A percentile compares a stretch with the other conserved stretches of the same genome.
Conservation (phyloP, 2,888 invertebrate species). For the Euphydryas editha region DNA sequence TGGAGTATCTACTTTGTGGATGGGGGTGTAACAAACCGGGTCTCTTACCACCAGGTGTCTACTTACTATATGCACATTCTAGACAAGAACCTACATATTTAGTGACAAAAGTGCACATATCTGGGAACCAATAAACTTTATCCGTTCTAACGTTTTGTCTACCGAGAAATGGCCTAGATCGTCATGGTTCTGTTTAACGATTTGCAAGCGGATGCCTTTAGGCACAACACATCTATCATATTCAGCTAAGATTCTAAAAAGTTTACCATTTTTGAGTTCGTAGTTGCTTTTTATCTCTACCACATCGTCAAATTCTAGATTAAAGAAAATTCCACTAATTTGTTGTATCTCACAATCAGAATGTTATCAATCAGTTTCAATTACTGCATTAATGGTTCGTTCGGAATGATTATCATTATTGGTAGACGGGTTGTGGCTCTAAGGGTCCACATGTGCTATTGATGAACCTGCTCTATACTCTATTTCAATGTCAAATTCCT, state of each 20-base stretch:
- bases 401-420: background rate
- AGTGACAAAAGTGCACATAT: slow-evolving; percentile 30
- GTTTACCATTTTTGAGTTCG: slow-evolving; percentile 31
- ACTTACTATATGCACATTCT: slow-evolving; percentile 38
- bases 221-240: no score
- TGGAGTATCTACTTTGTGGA: slow-evolving; percentile 26
- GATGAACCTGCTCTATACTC: slow-evolving; percentile 38
- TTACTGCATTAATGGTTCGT: background rate
- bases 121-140: background rate
- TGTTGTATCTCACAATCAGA: background rate
- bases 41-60: no score
- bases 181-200: no score
- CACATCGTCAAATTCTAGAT: slow-evolving; percentile 39
- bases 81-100: slow-evolving; percentile 37
- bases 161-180: slow-evolving; percentile 31
- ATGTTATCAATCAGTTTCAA: background rate
- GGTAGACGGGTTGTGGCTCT: slow-evolving; percentile 22
- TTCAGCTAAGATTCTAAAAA: slow-evolving; percentile 21
- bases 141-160: slow-evolving; percentile 26
- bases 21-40: slow-evolving; percentile 33
- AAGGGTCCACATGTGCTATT: slow-evolving; percentile 42
- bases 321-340: slow-evolving; percentile 30
- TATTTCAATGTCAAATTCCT: slow-evolving; percentile 41
- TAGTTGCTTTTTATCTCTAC: background rate
- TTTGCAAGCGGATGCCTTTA: no score